Evolutionary conservation across 1,140 invertebrate species (phyloP).

Genomic region (Drosophila arawakana): DNA sequence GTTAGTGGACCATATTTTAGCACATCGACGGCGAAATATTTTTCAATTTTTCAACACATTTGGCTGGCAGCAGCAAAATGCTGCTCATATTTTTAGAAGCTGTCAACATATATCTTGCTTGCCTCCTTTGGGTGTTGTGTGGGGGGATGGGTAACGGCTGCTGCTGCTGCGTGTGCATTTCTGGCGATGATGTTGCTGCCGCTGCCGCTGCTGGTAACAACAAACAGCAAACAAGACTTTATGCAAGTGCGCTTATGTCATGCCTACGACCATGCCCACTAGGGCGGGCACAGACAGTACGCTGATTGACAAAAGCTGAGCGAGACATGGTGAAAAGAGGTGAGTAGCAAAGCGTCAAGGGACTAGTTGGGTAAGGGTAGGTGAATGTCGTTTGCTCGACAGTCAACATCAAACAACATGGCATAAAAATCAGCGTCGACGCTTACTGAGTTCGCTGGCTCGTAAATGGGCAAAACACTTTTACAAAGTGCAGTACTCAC

Average conservation of each 20-base stretch:
- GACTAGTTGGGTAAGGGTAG: conserved; percentile 10
- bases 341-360: conserved; percentile 15
- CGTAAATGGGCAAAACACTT: conserved; percentile 81
- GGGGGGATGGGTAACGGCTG: too few species aligned
- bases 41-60: conserved; percentile 83
- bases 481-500: conserved; percentile 72
- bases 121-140: neutral
- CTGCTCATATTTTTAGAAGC: conserved; percentile 79
- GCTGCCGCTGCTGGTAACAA: conserved; percentile 19
- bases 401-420: conserved; percentile 72
- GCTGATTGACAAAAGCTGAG: conserved; percentile 71
- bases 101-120: conserved; percentile 78
- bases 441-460: conserved; percentile 61
- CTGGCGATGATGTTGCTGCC: conserved; percentile 70
- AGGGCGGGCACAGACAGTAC: conserved; percentile 29
- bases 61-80: conserved; percentile 80
- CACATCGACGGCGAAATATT: conserved; percentile 79
- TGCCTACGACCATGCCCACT: conserved; percentile 43
- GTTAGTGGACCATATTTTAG: conserved; percentile 69
- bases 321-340: neutral
- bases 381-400: conserved; percentile 6
- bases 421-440: conserved; percentile 70
- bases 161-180: conserved; percentile 71
- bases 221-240: conserved; percentile 70
- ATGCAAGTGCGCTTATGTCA: conserved; percentile 50